These are phyloP conservation scores for Orussus abietinus DNA, from an alignment of 1,140 invertebrate species.

Conservation along the genomic window DNA sequence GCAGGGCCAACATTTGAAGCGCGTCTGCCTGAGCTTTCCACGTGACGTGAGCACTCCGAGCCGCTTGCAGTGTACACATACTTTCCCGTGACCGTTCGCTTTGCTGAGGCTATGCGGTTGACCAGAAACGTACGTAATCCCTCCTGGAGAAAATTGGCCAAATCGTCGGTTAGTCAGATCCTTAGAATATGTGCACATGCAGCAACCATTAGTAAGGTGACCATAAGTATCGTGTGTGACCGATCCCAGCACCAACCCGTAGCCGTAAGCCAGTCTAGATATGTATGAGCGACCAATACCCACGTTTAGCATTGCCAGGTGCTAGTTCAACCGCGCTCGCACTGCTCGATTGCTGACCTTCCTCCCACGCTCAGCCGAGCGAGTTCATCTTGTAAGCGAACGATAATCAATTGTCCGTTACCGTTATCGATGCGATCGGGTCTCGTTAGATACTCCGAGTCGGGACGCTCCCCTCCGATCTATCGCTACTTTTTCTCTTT, in stretches of 20 bases:
- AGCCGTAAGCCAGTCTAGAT: slow-evolving; percentile 47
- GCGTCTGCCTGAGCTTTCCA: slow-evolving; percentile 53
- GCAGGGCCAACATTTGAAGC: slow-evolving; percentile 55
- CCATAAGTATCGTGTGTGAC: slow-evolving; percentile 27
- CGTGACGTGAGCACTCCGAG: slow-evolving; percentile 51
- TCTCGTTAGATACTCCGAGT: too few relatives aligned
- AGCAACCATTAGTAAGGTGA: slow-evolving; percentile 47
- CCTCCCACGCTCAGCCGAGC: too few relatives aligned
- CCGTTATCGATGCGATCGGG: too few relatives aligned
- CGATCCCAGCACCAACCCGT: slow-evolving; percentile 51
- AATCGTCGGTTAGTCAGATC: slow-evolving; percentile 47
- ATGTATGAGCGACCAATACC: slow-evolving; percentile 45
- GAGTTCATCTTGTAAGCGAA: too few relatives aligned
- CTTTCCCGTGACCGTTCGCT: slow-evolving; percentile 54
- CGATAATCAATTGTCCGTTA: too few relatives aligned
- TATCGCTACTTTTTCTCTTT: too few relatives aligned
- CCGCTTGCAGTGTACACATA: slow-evolving; percentile 54
- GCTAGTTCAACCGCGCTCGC: slow-evolving; percentile 43
- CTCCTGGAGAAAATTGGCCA: slow-evolving; percentile 52
- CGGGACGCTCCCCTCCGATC: too few relatives aligned
- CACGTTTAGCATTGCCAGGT: slow-evolving; percentile 50
- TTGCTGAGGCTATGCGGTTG: slow-evolving; percentile 55
- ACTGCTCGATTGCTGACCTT: too few relatives aligned
- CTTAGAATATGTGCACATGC: slow-evolving; percentile 46
- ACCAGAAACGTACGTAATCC: slow-evolving; percentile 51